phyloP scores from a whole-genome alignment of 2,113 vertebrate species.

The Paramisgurnus dabryanus region DNA sequence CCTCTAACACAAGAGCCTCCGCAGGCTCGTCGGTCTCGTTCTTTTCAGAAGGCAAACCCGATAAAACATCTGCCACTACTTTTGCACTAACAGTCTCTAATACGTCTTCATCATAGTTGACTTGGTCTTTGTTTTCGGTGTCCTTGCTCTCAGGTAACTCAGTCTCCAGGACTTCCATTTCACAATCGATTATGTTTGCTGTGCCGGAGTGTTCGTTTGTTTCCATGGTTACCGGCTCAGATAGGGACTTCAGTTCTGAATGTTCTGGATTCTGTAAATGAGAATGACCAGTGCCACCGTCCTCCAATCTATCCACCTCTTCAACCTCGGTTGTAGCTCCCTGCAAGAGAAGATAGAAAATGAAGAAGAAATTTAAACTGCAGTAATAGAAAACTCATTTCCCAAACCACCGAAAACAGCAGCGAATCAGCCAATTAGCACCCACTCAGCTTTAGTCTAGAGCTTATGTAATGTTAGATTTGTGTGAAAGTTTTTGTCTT shows the following conservation, averaged over 20 bases:
- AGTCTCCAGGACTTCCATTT: conserved; percentile 62
- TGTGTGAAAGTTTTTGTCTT: neutral
- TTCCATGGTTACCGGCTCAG: conserved; percentile 75
- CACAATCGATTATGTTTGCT: conserved; percentile 59
- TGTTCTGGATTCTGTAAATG: conserved; percentile 64
- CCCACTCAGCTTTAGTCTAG: conserved; percentile 16
- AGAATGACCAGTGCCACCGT: conserved; percentile 61
- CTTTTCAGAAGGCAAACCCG: conserved; percentile 39
- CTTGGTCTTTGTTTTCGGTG: conserved; percentile 56
- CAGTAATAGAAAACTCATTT: neutral
- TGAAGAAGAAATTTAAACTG: conserved; percentile 12
- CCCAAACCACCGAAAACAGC: conserved; percentile 26
- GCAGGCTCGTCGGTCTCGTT: conserved; percentile 42
- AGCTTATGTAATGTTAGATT: conserved; percentile 18
- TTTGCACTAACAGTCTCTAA: conserved; percentile 49
- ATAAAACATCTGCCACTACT: conserved; percentile 33
- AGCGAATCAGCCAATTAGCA: conserved; percentile 14
- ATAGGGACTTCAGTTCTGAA: conserved; percentile 56
- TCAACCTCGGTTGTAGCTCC: conserved; percentile 58
- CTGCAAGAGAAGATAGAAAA: conserved; percentile 55
- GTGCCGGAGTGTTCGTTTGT: conserved; percentile 69
- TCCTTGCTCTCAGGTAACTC: conserved; percentile 62
- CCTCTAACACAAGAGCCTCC: conserved; percentile 60
- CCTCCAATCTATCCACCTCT: conserved; percentile 56
- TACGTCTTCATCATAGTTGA: conserved; percentile 49